Evolutionary conservation across 1,140 invertebrate species (phyloP), one percentile per base, ranked within the genome.

Genomic region (Zaprionus davidi): DNA sequence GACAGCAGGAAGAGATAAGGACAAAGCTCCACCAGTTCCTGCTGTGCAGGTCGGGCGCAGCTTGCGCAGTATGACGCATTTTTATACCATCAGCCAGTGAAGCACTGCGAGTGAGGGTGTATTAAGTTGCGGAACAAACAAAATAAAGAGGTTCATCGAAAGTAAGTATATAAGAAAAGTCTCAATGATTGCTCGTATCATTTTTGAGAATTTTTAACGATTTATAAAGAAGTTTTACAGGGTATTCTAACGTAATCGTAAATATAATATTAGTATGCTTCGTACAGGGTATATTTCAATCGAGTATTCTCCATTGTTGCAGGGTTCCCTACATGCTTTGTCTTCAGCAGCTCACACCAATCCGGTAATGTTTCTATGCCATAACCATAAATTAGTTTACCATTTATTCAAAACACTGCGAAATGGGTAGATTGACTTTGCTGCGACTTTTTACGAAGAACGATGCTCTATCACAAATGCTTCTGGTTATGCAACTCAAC

Each of bases 1-100:
- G 67, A 75, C 67, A 75, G 67, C 46, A 63, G 67, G 51, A 75
- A 58, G 56, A 75, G 72, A 75, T 75, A 75, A 75, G 72, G 70
- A 75, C 72, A 64, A 49, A 71, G 57, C 53, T 75, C 72, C 59
- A 68, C 59, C 72, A 75, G 72, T 68, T 67, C 72, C 72, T 75
- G 72, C 72, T 75, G 72, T 75, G 72, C 67, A 71, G 58, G 41
- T 75, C 72, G 36, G 41, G 71, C 72, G 63, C 59, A 71, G 59
- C 56, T 71, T 70, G 72, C 72, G 51, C 72, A 75, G 72, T 75
- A 74, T 74, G 71, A 74, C 71, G 71, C 69, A 63, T 17, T 56
- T 28, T 74, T 44, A 26, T 66, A 51, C 46, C 20, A 13, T 9
- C 46, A 24, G 1, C 20, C 1, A 22, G 2, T 51, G 20, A 24